Conservation (phyloP, 2,888 invertebrate species). For the Electrophaes corylata region DNA sequence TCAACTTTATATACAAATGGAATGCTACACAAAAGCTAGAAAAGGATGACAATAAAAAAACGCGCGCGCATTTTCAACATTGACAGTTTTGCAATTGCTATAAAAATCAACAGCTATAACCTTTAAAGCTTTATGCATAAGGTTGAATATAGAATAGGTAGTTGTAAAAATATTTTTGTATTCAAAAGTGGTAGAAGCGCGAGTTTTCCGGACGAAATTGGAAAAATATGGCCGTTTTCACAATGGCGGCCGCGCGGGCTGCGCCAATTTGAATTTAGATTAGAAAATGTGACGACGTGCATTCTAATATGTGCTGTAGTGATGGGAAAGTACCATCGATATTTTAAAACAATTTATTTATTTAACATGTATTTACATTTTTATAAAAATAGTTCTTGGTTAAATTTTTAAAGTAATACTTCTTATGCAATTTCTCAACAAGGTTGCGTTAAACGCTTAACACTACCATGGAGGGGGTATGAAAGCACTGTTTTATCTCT, state of each 20-base stretch:
- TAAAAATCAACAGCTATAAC: conserved; percentile 10
- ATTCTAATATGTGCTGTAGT: conserved; percentile 74
- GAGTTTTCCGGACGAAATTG: conserved; percentile 78
- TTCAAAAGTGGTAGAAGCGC: conserved; percentile 59
- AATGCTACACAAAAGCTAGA: conserved; percentile 53
- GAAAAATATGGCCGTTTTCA: conserved; percentile 79
- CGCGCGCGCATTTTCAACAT: conserved; percentile 58
- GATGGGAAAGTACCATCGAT: conserved; percentile 41
- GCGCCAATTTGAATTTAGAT: conserved; percentile 83
- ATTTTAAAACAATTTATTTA: not conserved
- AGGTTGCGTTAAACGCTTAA: no score
- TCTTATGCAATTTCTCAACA: no score
- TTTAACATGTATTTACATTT: no score
- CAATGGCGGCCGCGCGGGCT: conserved; percentile 66
- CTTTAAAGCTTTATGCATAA: conserved; percentile 23
- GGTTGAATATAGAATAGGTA: conserved; percentile 29
- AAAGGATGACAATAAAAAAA: conserved; percentile 59
- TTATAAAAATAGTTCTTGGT: no score
- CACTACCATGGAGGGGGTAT: no score
- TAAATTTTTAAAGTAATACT: no score
- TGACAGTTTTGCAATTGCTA: conserved; percentile 24
- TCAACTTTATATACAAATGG: conserved; percentile 44
- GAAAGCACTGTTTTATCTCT: no score
- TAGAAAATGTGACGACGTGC: conserved; percentile 80
- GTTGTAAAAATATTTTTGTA: conserved; percentile 40